phyloP scores from a whole-genome alignment of 2,113 vertebrate species.

The Oxyura jamaicensis region DNA sequence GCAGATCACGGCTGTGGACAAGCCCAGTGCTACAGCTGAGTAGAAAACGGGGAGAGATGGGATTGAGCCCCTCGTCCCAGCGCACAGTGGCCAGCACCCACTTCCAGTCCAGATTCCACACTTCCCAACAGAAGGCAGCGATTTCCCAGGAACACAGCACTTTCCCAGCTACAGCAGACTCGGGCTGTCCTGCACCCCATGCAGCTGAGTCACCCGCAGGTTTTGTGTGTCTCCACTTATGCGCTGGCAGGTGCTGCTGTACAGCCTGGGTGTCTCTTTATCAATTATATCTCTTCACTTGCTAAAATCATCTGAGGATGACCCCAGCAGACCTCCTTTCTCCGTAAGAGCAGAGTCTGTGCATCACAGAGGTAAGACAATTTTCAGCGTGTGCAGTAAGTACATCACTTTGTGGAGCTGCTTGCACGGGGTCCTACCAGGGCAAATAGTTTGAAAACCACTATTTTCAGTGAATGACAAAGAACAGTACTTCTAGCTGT shows the following conservation, averaged over 20 bases:
- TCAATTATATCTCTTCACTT: background rate
- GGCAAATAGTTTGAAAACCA: constrained; percentile 1
- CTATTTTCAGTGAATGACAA: background rate
- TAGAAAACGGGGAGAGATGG: background rate
- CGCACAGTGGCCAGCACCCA: fast-evolving
- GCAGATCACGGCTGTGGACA: background rate
- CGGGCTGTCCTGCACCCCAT: background rate
- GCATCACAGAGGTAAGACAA: constrained; percentile 6
- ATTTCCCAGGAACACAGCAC: background rate
- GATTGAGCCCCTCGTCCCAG: background rate
- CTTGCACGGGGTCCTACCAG: constrained; percentile 11
- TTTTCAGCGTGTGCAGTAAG: background rate
- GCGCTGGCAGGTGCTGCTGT: background rate
- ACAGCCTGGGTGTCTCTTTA: background rate
- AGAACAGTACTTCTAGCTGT: background rate
- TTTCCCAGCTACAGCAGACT: background rate
- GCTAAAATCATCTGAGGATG: constrained; percentile 31
- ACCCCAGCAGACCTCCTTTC: constrained; percentile 22
- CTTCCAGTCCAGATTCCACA: background rate
- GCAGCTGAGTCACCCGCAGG: background rate
- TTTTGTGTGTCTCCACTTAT: background rate
- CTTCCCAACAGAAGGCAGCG: background rate
- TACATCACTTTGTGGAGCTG: background rate
- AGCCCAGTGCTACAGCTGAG: background rate
- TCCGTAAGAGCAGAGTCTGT: background rate